Base-by-base conservation (phyloP, 2,888 invertebrate species). In the Acronicta alni region DNA sequence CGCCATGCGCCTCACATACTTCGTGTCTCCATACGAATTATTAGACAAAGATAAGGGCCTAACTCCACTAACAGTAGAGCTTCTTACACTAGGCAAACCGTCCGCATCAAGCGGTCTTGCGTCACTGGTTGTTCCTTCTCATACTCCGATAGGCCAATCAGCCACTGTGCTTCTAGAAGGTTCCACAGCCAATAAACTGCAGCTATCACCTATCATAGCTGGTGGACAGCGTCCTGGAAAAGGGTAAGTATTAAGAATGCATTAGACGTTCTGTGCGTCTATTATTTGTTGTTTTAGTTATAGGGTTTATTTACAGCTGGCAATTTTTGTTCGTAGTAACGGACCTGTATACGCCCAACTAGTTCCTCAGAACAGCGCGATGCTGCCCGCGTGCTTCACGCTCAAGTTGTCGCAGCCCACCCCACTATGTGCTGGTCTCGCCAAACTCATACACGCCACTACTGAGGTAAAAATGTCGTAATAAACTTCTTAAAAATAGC, bases 1-100 rank as follows among this genome's bases (percentile, higher is more conserved):
- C 85, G 97, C 99, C 0, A 97, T 99, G 97, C 97, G 97, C 81
- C 92, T 99, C 26, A 98, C 98, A 0, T 99, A 98, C 89, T 99
- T 99, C 88, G 97, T 99, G 5, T 97, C 98, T 0, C 98, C 99
- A 0, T 99, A 98, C 84, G 98, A 99, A 87, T 94, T 99, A 47
- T 94, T 99, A 77, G 97, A 98, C 85, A 95, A 96, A 77, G 97
- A 97, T 63, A 96, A 96, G 77, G 96, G 96, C 7, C 95, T 97
- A 41, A 96, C 97, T 79, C 96, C 97, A 10, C 94, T 98, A 61
- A 97, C 96, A 44, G 95, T 96, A 15, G 98, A 98, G 80, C 92
- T 96, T n/a, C 95, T 97, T 37, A 95, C 95, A 26, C 84, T 93
- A 41, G 95, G 94, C 43, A 92, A 90, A 67, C 89, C 90, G 0